phyloP scores from a whole-genome alignment of 1,140 invertebrate genomes.

The Colletes gigas region DNA sequence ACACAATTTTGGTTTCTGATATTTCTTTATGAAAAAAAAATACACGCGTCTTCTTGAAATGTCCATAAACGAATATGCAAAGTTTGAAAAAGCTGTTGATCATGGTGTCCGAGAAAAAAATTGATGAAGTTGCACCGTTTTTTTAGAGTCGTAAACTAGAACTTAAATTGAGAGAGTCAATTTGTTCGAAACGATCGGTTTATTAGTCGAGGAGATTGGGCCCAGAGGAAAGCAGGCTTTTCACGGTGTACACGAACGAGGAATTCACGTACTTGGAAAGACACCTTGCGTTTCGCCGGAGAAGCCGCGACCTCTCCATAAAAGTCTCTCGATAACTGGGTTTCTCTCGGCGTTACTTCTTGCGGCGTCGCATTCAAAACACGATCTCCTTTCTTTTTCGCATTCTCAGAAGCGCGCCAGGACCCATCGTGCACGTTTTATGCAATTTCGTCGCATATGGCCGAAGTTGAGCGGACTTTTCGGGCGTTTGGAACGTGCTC shows the following conservation, averaged over 20 bases:
- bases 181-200: background rate
- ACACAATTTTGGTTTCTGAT: no score
- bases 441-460: background rate
- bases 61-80: no score
- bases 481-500: background rate
- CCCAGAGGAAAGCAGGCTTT: background rate
- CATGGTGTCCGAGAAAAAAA: no score
- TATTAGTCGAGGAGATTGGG: background rate
- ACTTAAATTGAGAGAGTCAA: background rate
- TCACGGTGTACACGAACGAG: conserved; percentile 14
- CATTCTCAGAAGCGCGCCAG: background rate
- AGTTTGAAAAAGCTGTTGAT: no score
- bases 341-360: conserved; percentile 54
- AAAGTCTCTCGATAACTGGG: conserved; percentile 58
- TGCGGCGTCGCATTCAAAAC: conserved; percentile 53
- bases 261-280: conserved; percentile 46
- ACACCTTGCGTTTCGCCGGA: conserved; percentile 43
- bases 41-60: no score
- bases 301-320: conserved; percentile 45
- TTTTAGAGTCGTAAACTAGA: background rate
- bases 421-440: conserved; percentile 3
- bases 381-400: conserved; percentile 55
- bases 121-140: no score
- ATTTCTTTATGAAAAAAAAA: no score
- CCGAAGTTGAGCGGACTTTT: background rate